Percentiles rank a stretch among this genome's conserved stretches.
These are phyloP conservation scores for Erebia aethiops DNA, from an alignment of 2,888 invertebrate species.

Conservation along the genomic window DNA sequence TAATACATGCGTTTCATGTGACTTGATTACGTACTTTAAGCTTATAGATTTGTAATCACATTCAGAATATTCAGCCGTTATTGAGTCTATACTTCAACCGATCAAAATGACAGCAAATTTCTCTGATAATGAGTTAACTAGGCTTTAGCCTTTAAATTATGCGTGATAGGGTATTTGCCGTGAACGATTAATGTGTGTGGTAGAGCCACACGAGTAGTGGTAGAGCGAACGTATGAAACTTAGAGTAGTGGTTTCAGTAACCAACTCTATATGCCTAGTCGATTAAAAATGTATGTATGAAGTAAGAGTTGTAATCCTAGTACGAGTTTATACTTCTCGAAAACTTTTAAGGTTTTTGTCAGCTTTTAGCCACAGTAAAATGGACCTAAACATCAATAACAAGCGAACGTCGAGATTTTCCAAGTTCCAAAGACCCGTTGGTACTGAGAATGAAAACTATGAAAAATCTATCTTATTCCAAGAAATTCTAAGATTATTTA, in stretches of 20 bases:
- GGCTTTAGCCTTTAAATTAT: conserved; percentile 20
- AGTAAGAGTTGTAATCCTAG: neutral
- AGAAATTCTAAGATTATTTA: too few species aligned
- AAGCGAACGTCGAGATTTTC: too few species aligned
- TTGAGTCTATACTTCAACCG: conserved; percentile 17
- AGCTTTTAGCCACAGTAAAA: neutral
- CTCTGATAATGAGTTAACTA: conserved; percentile 21
- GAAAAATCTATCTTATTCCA: too few species aligned
- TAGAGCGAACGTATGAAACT: neutral
- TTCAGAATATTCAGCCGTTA: conserved; percentile 32
- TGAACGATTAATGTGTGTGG: neutral
- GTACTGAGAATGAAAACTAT: too few species aligned
- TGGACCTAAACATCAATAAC: too few species aligned
- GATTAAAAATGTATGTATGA: too few species aligned
- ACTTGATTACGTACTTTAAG: conserved; percentile 31
- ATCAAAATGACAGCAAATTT: conserved; percentile 28
- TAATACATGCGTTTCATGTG: conserved; percentile 3
- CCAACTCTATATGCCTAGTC: neutral
- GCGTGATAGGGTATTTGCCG: neutral
- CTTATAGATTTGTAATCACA: conserved; percentile 34
- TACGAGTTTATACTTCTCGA: neutral
- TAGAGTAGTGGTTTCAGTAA: neutral
- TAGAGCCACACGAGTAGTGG: too few species aligned
- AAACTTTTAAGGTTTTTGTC: too few species aligned
- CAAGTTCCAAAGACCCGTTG: too few species aligned